These are phyloP conservation scores for Cephalopachus bancanus DNA, from an alignment of 2,797 vertebrate genomes.

Conservation along the genomic window DNA sequence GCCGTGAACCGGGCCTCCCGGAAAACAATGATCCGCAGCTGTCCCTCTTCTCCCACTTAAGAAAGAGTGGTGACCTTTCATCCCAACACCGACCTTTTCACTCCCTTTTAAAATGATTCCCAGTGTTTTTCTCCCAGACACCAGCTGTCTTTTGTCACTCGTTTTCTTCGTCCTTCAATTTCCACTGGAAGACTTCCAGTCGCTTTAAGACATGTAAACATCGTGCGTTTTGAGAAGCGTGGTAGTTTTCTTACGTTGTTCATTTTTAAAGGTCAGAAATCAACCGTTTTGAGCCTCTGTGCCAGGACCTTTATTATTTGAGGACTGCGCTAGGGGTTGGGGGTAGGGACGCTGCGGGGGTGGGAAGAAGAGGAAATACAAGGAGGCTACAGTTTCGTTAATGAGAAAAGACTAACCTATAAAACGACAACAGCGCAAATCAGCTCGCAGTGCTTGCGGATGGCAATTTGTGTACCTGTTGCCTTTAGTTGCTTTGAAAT, in stretches of 20 bases:
- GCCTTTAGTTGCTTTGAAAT: constrained; percentile 33
- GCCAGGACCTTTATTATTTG: constrained; percentile 32
- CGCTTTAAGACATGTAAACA: constrained; percentile 32
- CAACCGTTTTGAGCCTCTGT: background rate
- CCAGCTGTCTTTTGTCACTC: background rate
- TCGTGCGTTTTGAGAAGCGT: background rate
- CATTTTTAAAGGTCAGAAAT: constrained; percentile 25
- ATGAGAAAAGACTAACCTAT: background rate
- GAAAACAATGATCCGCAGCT: constrained; percentile 56
- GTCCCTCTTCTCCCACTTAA: background rate
- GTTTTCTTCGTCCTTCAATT: background rate
- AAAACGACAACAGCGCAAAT: background rate
- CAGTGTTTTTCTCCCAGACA: background rate
- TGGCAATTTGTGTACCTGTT: constrained; percentile 68
- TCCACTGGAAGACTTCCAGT: background rate
- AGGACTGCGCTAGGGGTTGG: background rate
- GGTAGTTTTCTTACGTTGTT: background rate
- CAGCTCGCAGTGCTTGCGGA: background rate
- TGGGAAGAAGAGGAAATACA: constrained; percentile 39
- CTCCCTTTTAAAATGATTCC: background rate
- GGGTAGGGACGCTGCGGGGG: background rate
- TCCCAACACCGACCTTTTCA: background rate
- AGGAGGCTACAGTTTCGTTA: background rate
- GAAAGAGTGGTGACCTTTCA: background rate
- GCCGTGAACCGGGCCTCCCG: constrained; percentile 44